A percentile compares a stretch with the other conserved stretches of the same genome.
Evolutionary conservation across 2,888 invertebrate species (phyloP).

Genomic region (Sarcophaga variegata): DNA sequence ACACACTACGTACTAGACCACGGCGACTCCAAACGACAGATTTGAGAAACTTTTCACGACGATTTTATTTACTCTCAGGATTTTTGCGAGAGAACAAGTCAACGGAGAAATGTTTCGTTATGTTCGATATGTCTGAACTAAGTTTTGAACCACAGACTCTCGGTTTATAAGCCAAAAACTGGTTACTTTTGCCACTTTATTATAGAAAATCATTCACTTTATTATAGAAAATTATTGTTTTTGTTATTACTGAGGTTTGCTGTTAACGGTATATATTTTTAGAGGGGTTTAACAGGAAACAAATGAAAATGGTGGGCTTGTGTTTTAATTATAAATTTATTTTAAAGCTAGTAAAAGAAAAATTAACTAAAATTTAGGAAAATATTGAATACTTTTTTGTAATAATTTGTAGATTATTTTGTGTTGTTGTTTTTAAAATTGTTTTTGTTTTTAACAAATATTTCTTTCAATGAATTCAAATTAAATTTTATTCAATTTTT

Average conservation of each 20-base stretch:
- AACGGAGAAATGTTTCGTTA: background rate
- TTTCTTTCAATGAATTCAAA: background rate
- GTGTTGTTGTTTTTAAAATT: background rate
- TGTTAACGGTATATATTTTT: background rate
- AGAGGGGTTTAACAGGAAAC: slow-evolving; percentile 7
- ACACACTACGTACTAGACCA: too few relatives aligned
- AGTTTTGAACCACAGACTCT: too few relatives aligned
- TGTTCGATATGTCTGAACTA: too few relatives aligned
- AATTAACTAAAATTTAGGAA: slow-evolving; percentile 63
- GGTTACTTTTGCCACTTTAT: background rate
- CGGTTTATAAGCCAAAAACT: background rate
- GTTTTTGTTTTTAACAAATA: slow-evolving; percentile 18
- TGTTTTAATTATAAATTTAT: slow-evolving; percentile 39
- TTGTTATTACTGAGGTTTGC: slow-evolving; percentile 56
- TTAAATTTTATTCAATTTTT: slow-evolving; percentile 19
- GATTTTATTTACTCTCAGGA: too few relatives aligned
- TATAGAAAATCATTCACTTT: slow-evolving; percentile 27
- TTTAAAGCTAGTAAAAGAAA: slow-evolving; percentile 56
- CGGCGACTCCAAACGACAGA: too few relatives aligned
- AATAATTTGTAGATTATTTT: slow-evolving; percentile 19
- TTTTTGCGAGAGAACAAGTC: background rate
- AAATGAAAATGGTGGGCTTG: slow-evolving; percentile 50
- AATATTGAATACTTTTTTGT: slow-evolving; percentile 65
- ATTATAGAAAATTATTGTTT: background rate
- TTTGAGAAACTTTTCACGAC: too few relatives aligned